Base-by-base conservation (phyloP, 2,888 invertebrate species). In the Ophion ellenae region DNA sequence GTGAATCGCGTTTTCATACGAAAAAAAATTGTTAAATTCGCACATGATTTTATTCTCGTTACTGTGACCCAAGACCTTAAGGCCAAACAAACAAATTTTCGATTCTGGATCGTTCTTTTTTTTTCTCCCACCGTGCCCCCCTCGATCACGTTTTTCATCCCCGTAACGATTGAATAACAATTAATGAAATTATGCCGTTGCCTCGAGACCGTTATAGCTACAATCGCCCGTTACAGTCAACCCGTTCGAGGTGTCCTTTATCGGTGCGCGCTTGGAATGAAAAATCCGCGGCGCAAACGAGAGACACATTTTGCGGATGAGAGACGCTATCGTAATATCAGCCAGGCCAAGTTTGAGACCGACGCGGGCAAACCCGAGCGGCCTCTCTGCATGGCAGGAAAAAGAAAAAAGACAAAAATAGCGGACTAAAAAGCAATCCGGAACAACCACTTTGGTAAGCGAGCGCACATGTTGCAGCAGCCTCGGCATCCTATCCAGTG, bases 131-230 rank as follows among this genome's bases (percentile, higher is more conserved):
- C 24, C 74, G 0, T 7, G 45, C 20, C 17, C 28, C 45, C 47
- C 24, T 74, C 40, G 9, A 40, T 40, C 40, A 7, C 40, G 40
- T 40, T 40, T 40, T 9, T 40, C 40, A 64, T 28, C 24, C 45
- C 24, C 64, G 45, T 57, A 67, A 45, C 74, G 73, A 83, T 83
- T 78, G 71, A 83, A 83, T 83, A 74, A 83, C 74, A 83, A 78
- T 78, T 69, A 83, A 83, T 63, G 66, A 61, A 74, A 83, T 83
- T 83, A 83, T 83, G 66, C 78, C 47, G 66, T 69, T 32, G 47
- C 59, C 36, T 63, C 47, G 74, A 14, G 32, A 74, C 11, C 7
- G 45, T 7, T 2, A 24, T 61, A 40, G 20, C 63, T 64, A 47
- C n/a, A n/a, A 28, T 28, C 45, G 28, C 63, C n/a, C 36, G 45